phyloP scores from a whole-genome alignment of 2,888 invertebrate genomes.

The Andrena haemorrhoa region DNA sequence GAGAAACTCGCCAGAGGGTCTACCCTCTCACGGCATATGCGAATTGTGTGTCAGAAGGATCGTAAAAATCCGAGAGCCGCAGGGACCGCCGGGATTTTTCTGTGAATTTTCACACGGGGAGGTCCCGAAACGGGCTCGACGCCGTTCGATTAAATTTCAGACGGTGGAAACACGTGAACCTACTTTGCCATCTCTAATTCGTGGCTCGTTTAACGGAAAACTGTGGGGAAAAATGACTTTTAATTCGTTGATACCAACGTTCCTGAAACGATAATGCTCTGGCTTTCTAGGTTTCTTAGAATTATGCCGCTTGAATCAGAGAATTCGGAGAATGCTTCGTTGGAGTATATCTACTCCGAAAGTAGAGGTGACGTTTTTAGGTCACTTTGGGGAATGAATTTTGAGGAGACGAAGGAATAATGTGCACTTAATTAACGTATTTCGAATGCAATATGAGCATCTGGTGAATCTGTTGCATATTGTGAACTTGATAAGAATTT shows the following conservation, averaged over 20 bases:
- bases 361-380: no score
- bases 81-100: conserved; percentile 41
- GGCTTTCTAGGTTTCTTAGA: background rate
- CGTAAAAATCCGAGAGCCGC: conserved; percentile 48
- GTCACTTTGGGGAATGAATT: no score
- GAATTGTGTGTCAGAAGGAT: conserved; percentile 60
- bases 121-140: background rate
- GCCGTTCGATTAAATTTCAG: conserved; percentile 45
- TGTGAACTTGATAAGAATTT: background rate
- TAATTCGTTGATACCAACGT: background rate
- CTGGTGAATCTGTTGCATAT: no score
- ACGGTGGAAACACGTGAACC: conserved; percentile 48
- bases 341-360: background rate
- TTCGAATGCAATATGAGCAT: no score
- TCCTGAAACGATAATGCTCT: background rate
- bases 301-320: background rate
- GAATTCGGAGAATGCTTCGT: background rate
- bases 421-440: no score
- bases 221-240: conserved; percentile 5
- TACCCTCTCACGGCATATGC: conserved; percentile 58
- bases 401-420: no score
- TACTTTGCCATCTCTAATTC: conserved; percentile 37
- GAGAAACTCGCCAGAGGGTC: conserved; percentile 57
- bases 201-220: conserved; percentile 21
- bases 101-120: conserved; percentile 55